Evolutionary conservation across 2,888 invertebrate species (phyloP).

Genomic region (Eurois occulta): DNA sequence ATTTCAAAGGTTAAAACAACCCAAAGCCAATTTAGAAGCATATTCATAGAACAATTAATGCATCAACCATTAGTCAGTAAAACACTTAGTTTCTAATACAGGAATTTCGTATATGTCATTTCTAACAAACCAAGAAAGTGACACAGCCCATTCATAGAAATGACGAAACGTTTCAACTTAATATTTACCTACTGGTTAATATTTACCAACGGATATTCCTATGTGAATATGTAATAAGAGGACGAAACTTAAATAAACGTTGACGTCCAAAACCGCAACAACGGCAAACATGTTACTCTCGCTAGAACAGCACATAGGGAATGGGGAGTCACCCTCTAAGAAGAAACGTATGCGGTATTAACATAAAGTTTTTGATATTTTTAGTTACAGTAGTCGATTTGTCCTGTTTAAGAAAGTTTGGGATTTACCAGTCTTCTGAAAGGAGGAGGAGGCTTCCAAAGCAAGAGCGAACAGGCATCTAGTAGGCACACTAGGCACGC

Average conservation of each 20-base stretch:
- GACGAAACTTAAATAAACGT: constrained; percentile 17
- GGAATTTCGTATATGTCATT: constrained; percentile 3
- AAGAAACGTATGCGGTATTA: neutral
- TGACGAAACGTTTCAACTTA: neutral
- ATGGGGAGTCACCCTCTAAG: neutral
- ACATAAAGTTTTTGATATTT: neutral
- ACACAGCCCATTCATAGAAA: constrained; percentile 27
- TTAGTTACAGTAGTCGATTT: neutral
- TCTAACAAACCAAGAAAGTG: constrained; percentile 20
- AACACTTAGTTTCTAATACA: neutral
- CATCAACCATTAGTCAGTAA: constrained; percentile 12
- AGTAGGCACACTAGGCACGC: neutral
- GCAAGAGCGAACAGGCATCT: neutral
- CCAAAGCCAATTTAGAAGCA: neutral
- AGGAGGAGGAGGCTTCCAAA: no score
- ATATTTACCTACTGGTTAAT: constrained; percentile 26
- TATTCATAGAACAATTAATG: neutral
- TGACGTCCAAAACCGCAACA: constrained; percentile 31
- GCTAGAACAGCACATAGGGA: neutral
- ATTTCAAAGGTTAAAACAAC: neutral
- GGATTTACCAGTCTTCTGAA: neutral
- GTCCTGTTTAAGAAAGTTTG: neutral
- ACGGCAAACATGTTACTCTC: constrained; percentile 7
- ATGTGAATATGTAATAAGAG: neutral
- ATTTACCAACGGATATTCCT: constrained; percentile 45